Evolutionary conservation across 1,140 invertebrate genomes (phyloP), one percentile per base, ranked within the genome.

Genomic region (Drosophila willistoni): DNA sequence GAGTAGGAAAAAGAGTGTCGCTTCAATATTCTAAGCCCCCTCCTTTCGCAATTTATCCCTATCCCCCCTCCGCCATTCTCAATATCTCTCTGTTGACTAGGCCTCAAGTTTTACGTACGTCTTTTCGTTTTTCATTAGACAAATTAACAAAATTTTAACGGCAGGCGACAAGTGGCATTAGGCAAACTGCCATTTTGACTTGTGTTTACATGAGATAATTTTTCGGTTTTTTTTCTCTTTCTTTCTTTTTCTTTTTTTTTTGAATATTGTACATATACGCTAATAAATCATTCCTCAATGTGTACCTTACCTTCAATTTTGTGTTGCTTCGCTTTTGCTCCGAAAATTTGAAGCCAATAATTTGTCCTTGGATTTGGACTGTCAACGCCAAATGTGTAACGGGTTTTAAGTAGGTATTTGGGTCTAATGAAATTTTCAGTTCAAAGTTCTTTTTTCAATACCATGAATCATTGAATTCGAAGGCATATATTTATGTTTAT

Each of bases 151-250:
- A 82, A 71, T 55, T 79, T 81, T 81, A 74, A 70, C 80, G 83
- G 72, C 33, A 14, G 66, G 44, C 56, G 82, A 90, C 86, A 90
- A 87, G 82, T 81, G 80, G 87, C 79, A 90, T 90, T 90, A 90
- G 89, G 73, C 63, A 64, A 77, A 72, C 72, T 83, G 83, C 70
- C 89, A 90, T 82, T 73, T 85, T 87, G 87, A 90, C 87, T 90
- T 90, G 87, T 90, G 87, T 90, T 90, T 90, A 90, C 87, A 90
- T 69, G 80, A 90, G 87, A 90, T 90, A 90, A 90, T 90, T 87
- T 86, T 74, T 73, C 73, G 73, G 79, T 56, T 4, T 90, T 7
- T n/a, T 14, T 42, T n/a, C n/a, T n/a, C n/a, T n/a, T 6, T 42
- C 5, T 42, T 17, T 44, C 7, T 44, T 44, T 44, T 4, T 44